These are phyloP conservation scores for Schizopygopsis pylzovi DNA, from an alignment of 2,797 vertebrate genomes.

Conservation along the genomic window DNA sequence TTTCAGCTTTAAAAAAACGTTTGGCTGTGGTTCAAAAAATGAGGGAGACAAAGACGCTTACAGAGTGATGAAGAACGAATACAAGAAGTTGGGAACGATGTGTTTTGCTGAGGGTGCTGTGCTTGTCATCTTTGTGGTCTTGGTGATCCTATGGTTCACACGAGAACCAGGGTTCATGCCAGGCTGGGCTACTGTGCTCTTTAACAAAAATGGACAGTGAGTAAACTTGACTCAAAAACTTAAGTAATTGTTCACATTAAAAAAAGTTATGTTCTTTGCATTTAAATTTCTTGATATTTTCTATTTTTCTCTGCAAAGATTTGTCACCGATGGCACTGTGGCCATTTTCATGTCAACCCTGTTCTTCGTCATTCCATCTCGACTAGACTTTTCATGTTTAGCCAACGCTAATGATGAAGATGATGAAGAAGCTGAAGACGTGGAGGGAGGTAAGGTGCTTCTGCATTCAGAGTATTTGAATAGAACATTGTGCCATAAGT, in stretches of 20 bases:
- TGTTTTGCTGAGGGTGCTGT: constrained; percentile 84
- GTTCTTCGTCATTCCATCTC: constrained; percentile 86
- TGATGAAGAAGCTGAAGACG: constrained; percentile 51
- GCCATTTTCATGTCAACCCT: constrained; percentile 82
- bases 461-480: not conserved
- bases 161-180: constrained; percentile 90
- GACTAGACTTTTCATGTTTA: constrained; percentile 60
- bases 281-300: not conserved
- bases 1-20: constrained; percentile 84
- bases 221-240: constrained; percentile 56
- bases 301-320: constrained; percentile 69
- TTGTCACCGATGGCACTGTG: constrained; percentile 85
- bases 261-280: not conserved
- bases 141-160: constrained; percentile 93
- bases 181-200: constrained; percentile 87
- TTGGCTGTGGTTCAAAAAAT: constrained; percentile 76
- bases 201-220: constrained; percentile 77
- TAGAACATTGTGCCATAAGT: not conserved
- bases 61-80: constrained; percentile 80
- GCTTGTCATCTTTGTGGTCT: constrained; percentile 77
- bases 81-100: constrained; percentile 82
- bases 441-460: not conserved
- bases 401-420: constrained; percentile 9
- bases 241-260: not conserved
- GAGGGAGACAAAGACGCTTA: constrained; percentile 76